These are phyloP conservation scores for Limonius californicus DNA, from an alignment of 1,140 invertebrate species.

Conservation along the genomic window DNA sequence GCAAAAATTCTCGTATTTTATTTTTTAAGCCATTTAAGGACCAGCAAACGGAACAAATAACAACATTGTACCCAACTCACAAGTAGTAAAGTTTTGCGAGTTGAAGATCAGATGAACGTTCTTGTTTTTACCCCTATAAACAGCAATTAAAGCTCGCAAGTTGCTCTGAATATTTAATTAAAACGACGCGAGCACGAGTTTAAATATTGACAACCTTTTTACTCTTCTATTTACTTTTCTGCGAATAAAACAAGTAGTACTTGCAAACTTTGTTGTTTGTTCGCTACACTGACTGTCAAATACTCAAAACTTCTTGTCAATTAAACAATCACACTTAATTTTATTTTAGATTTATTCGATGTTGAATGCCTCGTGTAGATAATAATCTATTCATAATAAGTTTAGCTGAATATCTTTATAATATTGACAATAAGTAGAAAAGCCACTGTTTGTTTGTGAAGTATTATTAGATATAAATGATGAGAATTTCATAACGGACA, in stretches of 20 bases:
- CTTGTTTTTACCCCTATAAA: conserved; percentile 4
- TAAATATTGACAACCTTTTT: conserved; percentile 14
- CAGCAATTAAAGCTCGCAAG: conserved; percentile 11
- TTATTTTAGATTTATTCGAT: no score
- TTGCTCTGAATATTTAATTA: conserved; percentile 10
- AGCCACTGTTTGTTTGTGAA: no score
- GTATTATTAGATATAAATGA: no score
- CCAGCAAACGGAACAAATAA: not conserved
- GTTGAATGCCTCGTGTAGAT: no score
- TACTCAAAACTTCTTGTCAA: no score
- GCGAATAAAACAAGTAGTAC: not conserved
- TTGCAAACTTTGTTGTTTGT: not conserved
- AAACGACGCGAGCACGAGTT: not conserved
- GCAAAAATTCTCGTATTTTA: not conserved
- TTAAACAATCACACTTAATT: no score
- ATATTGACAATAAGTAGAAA: no score
- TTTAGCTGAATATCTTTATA: no score
- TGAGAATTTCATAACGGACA: no score
- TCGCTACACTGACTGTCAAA: no score
- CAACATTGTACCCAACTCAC: not conserved
- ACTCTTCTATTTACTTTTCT: not conserved
- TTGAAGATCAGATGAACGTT: not conserved
- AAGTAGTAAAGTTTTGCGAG: not conserved
- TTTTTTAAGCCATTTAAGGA: not conserved
- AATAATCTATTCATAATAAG: no score